Conservation (phyloP, 2,797 vertebrate genomes). For the Delichon dasypus region DNA sequence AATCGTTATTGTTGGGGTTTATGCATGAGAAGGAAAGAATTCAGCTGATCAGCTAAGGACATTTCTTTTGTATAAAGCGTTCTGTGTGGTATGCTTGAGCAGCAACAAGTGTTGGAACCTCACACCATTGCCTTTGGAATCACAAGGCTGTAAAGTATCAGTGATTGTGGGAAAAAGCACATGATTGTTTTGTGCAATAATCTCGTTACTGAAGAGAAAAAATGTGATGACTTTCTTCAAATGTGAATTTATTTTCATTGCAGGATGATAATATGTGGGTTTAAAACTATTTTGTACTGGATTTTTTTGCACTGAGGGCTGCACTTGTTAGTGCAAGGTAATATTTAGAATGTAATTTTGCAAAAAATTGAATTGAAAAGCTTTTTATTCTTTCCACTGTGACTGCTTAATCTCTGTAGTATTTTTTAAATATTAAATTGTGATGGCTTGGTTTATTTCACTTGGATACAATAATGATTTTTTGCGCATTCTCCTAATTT, state of each 20-base stretch:
- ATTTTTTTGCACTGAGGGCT: not conserved
- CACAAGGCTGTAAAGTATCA: not conserved
- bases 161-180: not conserved
- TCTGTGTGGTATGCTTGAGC: not conserved
- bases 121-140: not conserved
- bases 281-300: not conserved
- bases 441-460: not conserved
- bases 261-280: not conserved
- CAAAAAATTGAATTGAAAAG: not conserved
- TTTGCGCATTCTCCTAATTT: not conserved
- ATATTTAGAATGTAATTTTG: not conserved
- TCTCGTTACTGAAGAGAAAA: not conserved
- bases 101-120: not conserved
- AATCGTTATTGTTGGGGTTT: not conserved
- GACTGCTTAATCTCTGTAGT: not conserved
- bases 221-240: constrained; percentile 6
- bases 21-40: not conserved
- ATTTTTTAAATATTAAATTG: not conserved
- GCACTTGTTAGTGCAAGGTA: not conserved
- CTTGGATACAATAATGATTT: not conserved
- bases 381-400: not conserved
- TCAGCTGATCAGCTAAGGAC: not conserved
- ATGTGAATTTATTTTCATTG: constrained; percentile 28
- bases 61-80: not conserved
- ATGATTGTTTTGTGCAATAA: not conserved